Percentiles rank a stretch among this genome's conserved stretches.
These are phyloP conservation scores for Phylloscopus trochiloides DNA, from an alignment of 2,113 vertebrate genomes.

Conservation along the genomic window DNA sequence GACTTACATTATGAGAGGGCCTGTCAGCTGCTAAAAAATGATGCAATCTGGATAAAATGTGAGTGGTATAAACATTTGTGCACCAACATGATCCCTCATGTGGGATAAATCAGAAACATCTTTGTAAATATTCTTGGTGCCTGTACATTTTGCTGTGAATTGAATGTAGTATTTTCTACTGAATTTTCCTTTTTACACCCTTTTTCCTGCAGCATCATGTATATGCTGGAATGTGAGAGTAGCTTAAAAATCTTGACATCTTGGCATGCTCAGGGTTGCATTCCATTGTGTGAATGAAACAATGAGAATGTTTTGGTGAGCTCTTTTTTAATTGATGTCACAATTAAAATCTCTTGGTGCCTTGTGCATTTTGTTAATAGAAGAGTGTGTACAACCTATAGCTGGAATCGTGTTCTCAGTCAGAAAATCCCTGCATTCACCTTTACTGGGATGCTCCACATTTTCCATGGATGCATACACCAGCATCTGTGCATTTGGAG, in stretches of 20 bases:
- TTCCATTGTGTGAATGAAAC: background rate
- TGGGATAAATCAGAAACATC: background rate
- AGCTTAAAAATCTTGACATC: background rate
- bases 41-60: background rate
- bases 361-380: background rate
- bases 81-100: background rate
- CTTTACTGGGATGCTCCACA: background rate
- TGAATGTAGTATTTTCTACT: background rate
- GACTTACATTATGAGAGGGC: background rate
- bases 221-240: background rate
- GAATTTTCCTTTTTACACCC: background rate
- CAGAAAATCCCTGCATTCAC: background rate
- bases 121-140: background rate
- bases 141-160: background rate
- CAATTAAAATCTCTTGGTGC: background rate
- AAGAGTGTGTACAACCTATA: background rate
- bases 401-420: background rate
- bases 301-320: background rate
- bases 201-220: background rate
- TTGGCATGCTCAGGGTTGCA: background rate
- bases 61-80: background rate
- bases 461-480: background rate
- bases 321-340: background rate
- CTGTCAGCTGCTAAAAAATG: background rate
- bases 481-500: background rate